Evolutionary conservation across 2,888 invertebrate species (phyloP), one percentile per base, ranked within the genome.

Genomic region (Helicoverpa assulta): DNA sequence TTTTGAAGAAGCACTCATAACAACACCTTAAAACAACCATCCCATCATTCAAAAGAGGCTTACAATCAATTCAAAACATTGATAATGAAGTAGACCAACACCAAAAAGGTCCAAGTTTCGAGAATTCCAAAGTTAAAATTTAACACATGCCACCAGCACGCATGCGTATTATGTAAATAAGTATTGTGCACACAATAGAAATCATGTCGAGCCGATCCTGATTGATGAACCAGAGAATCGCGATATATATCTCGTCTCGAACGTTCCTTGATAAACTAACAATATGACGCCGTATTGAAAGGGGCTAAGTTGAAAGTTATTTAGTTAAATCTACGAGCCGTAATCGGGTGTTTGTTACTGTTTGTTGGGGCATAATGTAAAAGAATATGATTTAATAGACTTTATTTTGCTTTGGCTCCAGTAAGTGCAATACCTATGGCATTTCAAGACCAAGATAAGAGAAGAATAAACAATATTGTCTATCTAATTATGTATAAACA

Each of bases 131-230:
- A 47, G 40, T 59, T 51, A 43, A 19, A 78, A 80, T 76, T 83
- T 83, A 84, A 83, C 78, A 81, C 81, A 86, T 88, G 79, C 90
- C 90, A 91, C 91, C 90, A 85, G 85, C 89, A 89, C 84, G 83
- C 84, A 82, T 77, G 81, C 85, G 89, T 86, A 93, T 94, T 94
- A 94, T 94, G 92, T 90, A 92, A 93, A 93, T 92, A 80, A 64
- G 84, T 73, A 86, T 86, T 87, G 85, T 86, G 80, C 81, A 84
- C 90, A 93, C 93, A 93, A 94, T 92, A 90, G 91, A 89, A 86
- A 89, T 89, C 86, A 90, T 88, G 94, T 92, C 93, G 71, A 73
- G 62, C 67, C 83, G 85, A 95, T 92, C 93, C 93, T 94, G 95
- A 94, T 94, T 94, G 94, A 95, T 95, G 93, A 84, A 79, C 74